A percentile compares a stretch with the other conserved stretches of the same genome.
phyloP scores from a whole-genome alignment of 37 sponge, comb jelly and placozoan genomes.

The Halisarca cf. caerulea region DNA sequence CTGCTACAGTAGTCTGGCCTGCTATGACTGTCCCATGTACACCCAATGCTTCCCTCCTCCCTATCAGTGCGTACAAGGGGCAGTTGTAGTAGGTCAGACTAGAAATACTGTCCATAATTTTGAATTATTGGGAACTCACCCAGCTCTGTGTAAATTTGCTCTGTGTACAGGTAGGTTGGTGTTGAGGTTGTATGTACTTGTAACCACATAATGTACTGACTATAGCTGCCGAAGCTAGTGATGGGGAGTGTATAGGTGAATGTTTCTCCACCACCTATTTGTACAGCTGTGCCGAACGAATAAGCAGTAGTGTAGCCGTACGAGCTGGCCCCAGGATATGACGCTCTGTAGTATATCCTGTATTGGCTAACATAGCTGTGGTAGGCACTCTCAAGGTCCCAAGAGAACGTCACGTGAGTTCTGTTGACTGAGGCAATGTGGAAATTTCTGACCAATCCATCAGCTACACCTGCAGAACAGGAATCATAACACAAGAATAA shows the following conservation, averaged over 20 bases:
- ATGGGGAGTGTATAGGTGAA: neutral
- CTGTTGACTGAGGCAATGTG: neutral
- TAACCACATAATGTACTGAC: slow-evolving; percentile 1
- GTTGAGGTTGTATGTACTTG: neutral
- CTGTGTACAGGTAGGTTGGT: neutral
- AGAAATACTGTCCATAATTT: too few relatives aligned
- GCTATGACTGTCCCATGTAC: too few relatives aligned
- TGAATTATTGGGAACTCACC: neutral
- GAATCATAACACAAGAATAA: too few relatives aligned
- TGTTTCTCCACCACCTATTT: neutral
- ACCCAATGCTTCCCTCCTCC: too few relatives aligned
- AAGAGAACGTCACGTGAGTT: slow-evolving; percentile 4
- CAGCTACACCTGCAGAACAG: too few relatives aligned
- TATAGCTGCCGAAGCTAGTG: neutral
- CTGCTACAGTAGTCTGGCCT: too few relatives aligned
- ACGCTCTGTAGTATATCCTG: neutral
- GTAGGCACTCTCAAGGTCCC: neutral
- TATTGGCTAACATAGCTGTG: neutral
- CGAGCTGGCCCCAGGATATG: neutral
- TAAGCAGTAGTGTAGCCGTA: neutral
- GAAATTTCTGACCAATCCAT: too few relatives aligned
- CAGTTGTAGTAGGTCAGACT: too few relatives aligned
- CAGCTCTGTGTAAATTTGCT: neutral
- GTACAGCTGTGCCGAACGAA: neutral
- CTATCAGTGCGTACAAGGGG: too few relatives aligned